Conservation (phyloP, 2,888 invertebrate genomes). For the Lepas anatifera region DNA sequence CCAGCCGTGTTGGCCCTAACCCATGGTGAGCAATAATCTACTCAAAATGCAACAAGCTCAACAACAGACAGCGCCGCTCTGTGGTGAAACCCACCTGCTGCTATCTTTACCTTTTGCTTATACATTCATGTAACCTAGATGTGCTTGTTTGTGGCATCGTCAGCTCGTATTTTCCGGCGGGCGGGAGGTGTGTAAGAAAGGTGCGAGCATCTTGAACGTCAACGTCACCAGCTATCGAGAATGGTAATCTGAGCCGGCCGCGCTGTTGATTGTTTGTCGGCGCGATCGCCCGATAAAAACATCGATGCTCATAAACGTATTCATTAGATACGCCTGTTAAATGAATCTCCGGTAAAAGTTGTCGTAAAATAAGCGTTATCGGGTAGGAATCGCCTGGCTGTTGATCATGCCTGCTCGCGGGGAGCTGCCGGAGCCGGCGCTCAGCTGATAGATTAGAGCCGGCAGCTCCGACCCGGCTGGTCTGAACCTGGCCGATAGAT, state of each 20-base stretch:
- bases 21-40: neutral
- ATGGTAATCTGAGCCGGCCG: neutral
- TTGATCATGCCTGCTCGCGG: neutral
- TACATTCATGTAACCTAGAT: constrained; percentile 12
- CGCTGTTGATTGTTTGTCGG: neutral
- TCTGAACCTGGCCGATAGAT: too few species aligned
- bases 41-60: neutral
- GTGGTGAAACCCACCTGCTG: neutral
- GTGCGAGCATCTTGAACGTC: neutral
- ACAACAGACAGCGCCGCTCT: neutral
- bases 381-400: neutral
- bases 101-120: neutral
- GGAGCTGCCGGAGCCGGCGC: neutral
- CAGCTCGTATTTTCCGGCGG: neutral
- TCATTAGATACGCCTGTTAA: constrained; percentile 10
- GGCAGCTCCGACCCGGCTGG: neutral
- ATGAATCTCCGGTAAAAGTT: constrained; percentile 12
- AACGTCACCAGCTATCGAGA: neutral
- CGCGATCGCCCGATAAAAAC: neutral
- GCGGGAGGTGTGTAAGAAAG: neutral
- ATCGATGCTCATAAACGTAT: constrained; percentile 8
- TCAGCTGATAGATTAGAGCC: neutral
- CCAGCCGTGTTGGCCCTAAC: neutral
- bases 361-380: constrained; percentile 11
- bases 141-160: neutral